Evolutionary conservation across 2,113 vertebrate genomes (phyloP), one percentile per base, ranked within the genome.

Genomic region (Grammomys surdaster): DNA sequence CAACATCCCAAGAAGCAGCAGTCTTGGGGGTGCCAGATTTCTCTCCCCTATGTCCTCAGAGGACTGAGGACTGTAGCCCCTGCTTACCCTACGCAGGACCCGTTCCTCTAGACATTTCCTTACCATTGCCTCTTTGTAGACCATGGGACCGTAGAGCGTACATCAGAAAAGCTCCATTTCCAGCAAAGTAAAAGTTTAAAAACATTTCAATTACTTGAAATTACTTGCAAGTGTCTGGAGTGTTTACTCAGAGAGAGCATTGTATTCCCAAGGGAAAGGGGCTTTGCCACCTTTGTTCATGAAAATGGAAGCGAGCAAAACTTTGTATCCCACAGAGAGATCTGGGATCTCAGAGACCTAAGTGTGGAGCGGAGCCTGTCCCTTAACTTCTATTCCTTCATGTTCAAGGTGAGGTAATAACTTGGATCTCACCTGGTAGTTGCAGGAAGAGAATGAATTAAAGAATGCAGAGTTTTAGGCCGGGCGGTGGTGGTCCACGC

Each of bases 91-190:
- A 20, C n/a, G n/a, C 7, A 7, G 78, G 33, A 43, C 24, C 78
- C 70, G 56, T 46, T 73, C 48, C 48, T 51, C 13, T n/a, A 69
- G 9, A 84, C 33, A 84, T 73, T 67, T 85, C 80, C 63, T 78
- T 22, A 86, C 51, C 17, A 67, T 81, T 72, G 84, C 56, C 56
- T 88, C 26, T 85, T 86, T 86, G 54, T 54, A 91, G 89, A 31
- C 36, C 48, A 60, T 1, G 22, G 63, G 73, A 88, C 17, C 22
- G 11, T 33, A 84, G 20, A 72, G 1, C 20, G 2, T 63, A 69
- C 80, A 81, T 91, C 28, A 48, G 67, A 58, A 92, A 89, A 94
- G 78, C 69, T 91, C 40, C n/a, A 43, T 82, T 67, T 72, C 56
- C 87, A 90, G 89, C 0, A 0, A 91, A 69, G 95, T 75, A 70